These are phyloP conservation scores for Callocephalon fimbriatum DNA, from an alignment of 2,113 vertebrate genomes.

Conservation along the genomic window DNA sequence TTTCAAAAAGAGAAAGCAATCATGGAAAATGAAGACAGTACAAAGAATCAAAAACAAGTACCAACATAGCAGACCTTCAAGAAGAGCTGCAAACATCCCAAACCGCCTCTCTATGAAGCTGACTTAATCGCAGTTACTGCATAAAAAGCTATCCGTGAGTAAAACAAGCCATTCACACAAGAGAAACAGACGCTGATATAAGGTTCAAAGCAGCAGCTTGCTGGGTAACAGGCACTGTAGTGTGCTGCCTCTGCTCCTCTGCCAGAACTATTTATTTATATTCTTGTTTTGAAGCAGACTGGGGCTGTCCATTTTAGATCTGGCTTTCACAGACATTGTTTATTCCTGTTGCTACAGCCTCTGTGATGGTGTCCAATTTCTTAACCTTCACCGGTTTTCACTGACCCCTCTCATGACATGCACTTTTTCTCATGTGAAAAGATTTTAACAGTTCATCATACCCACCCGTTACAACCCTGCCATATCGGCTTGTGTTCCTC, in stretches of 20 bases:
- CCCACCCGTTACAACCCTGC: neutral
- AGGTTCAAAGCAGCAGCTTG: conserved; percentile 57
- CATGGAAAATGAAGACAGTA: neutral
- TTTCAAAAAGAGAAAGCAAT: neutral
- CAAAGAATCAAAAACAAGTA: neutral
- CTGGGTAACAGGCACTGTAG: conserved; percentile 34
- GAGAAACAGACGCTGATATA: neutral
- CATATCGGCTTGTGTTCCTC: neutral
- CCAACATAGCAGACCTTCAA: neutral
- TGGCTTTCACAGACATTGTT: conserved; percentile 43
- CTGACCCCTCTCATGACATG: neutral
- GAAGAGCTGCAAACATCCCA: neutral
- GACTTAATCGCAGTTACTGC: neutral
- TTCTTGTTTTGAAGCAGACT: conserved; percentile 46
- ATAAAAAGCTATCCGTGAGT: neutral
- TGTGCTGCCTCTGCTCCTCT: conserved; percentile 39
- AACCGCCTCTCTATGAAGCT: neutral
- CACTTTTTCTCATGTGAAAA: conserved; percentile 30
- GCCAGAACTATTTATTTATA: conserved; percentile 64
- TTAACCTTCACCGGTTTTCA: conserved; percentile 36
- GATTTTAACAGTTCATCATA: conserved; percentile 13
- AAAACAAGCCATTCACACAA: conserved; percentile 44
- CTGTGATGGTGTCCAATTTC: conserved; percentile 53
- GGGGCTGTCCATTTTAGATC: conserved; percentile 23
- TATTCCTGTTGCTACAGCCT: conserved; percentile 40